Conservation (phyloP, 2,797 vertebrate genomes). For the Myiotriccus ornatus region DNA sequence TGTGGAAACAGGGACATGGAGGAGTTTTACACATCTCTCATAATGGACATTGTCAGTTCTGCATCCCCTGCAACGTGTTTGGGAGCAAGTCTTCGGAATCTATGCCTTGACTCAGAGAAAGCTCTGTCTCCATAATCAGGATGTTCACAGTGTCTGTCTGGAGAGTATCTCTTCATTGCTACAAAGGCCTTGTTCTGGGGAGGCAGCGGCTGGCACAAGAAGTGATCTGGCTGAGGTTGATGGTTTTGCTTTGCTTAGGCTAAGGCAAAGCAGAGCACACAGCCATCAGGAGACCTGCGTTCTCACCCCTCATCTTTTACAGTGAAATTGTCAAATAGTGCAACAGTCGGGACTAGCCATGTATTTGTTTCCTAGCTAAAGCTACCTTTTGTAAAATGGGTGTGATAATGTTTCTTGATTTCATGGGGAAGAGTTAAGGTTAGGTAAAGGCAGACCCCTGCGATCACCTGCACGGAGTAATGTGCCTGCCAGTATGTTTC, state of each 20-base stretch:
- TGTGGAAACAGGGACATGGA: neutral
- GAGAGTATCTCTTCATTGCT: neutral
- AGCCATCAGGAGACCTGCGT: accelerated
- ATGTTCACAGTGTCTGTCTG: neutral
- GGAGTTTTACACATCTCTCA: neutral
- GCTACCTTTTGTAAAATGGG: neutral
- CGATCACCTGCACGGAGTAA: neutral
- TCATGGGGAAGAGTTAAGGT: neutral
- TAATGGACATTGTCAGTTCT: neutral
- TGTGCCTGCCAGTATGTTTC: neutral
- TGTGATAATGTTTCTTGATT: neutral
- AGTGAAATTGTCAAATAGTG: neutral
- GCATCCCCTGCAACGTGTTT: neutral
- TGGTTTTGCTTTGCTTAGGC: neutral
- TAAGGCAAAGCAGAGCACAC: neutral
- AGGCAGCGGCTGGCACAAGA: neutral
- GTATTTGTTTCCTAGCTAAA: neutral
- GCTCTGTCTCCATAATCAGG: neutral
- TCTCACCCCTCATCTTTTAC: neutral
- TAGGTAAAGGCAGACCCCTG: neutral
- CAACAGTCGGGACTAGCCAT: neutral
- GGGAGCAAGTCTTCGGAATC: neutral
- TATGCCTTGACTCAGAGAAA: neutral
- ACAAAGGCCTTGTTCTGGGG: accelerated
- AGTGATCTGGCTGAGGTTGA: neutral